phyloP scores from a whole-genome alignment of 2,797 vertebrate species.

The Bucorvus abyssinicus region DNA sequence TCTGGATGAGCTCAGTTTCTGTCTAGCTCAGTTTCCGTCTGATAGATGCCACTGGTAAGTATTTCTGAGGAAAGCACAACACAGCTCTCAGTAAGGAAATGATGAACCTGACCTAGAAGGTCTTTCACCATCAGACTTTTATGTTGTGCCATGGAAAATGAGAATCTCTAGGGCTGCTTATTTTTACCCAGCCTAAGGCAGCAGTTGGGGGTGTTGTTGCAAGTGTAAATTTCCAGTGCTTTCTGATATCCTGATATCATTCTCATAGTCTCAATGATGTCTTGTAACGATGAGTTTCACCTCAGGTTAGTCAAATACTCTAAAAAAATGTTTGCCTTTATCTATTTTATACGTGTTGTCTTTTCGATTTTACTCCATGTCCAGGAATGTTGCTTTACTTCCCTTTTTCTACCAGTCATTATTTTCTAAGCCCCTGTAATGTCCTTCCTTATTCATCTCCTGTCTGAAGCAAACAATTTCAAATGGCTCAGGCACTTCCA shows the following conservation, averaged over 20 bases:
- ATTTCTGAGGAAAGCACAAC: background rate
- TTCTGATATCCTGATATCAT: background rate
- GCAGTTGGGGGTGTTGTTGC: background rate
- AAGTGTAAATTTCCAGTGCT: background rate
- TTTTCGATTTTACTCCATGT: background rate
- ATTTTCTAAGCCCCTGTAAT: background rate
- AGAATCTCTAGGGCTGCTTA: background rate
- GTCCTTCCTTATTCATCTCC: background rate
- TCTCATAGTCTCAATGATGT: background rate
- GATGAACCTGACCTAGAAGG: background rate
- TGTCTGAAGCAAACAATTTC: background rate
- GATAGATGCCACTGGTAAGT: background rate
- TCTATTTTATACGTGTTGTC: background rate
- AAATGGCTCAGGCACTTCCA: background rate
- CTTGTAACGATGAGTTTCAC: slow-evolving; percentile 1
- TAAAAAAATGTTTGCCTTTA: background rate
- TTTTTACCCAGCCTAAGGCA: background rate
- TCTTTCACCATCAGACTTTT: background rate
- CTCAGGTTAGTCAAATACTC: background rate
- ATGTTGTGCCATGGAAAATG: background rate
- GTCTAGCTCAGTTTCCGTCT: background rate
- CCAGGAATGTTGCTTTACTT: background rate
- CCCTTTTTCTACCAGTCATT: background rate
- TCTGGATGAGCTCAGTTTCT: background rate
- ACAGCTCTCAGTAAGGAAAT: background rate